A percentile compares a stretch with the other conserved stretches of the same genome.
phyloP scores from a whole-genome alignment of 2,113 vertebrate genomes.

The Centropus unirufus region DNA sequence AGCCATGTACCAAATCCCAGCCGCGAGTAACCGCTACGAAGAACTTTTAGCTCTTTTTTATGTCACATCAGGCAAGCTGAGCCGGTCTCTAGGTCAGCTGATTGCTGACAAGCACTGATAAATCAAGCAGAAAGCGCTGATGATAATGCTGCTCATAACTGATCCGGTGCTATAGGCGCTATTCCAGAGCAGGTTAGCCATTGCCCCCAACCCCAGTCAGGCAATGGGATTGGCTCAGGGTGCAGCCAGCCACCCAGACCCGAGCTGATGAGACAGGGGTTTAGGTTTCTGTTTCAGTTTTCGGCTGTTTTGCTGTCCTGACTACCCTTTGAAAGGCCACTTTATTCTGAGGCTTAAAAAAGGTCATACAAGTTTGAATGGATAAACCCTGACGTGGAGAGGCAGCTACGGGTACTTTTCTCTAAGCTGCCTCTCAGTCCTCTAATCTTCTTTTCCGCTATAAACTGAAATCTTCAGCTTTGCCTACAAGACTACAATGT shows the following conservation, averaged over 20 bases:
- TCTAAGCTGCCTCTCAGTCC: not conserved
- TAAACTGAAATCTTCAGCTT: not conserved
- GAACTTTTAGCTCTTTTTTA: not conserved
- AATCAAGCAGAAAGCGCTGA: not conserved
- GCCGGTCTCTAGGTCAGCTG: not conserved
- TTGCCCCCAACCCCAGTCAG: not conserved
- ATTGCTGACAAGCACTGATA: not conserved
- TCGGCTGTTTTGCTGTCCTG: not conserved
- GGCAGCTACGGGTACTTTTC: not conserved
- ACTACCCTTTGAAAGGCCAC: not conserved
- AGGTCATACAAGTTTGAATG: not conserved
- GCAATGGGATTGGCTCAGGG: not conserved
- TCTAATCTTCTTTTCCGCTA: not conserved
- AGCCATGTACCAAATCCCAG: not conserved
- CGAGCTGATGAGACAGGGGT: not conserved
- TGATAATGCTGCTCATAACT: not conserved
- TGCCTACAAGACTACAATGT: not conserved
- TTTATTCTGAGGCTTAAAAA: not conserved
- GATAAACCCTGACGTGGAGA: not conserved
- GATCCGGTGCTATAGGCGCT: not conserved
- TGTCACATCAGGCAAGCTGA: not conserved
- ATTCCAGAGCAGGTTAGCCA: not conserved
- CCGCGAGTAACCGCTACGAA: fast-evolving
- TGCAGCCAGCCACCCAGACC: not conserved
- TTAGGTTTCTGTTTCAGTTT: not conserved